Percentiles rank a stretch among this genome's conserved stretches.
Conservation (phyloP, 2,113 vertebrate species). For the Hyla sarda region DNA sequence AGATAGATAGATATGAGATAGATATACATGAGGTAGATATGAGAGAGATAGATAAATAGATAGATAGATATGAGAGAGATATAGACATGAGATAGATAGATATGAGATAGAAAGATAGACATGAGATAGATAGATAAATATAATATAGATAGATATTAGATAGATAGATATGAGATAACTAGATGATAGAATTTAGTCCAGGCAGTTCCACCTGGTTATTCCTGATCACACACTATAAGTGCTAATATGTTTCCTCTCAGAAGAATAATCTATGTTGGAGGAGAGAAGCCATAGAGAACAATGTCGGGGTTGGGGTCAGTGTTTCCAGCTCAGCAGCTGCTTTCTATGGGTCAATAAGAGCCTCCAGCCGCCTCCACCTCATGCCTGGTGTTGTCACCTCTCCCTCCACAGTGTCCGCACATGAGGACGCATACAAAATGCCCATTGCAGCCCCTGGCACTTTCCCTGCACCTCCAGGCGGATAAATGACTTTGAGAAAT, state of each 20-base stretch:
- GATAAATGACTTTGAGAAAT: constrained; percentile 95
- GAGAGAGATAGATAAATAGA: no score
- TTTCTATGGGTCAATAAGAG: constrained; percentile 75
- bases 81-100: no score
- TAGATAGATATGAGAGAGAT: no score
- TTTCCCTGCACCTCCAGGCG: constrained; percentile 79
- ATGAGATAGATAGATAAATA: no score
- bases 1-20: no score
- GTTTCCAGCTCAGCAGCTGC: background rate
- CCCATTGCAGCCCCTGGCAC: constrained; percentile 80
- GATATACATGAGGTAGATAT: no score
- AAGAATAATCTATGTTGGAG: background rate
- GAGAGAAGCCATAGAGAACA: background rate
- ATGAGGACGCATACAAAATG: constrained; percentile 86
- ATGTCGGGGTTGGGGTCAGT: background rate
- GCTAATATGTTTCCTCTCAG: background rate
- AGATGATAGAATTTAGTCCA: background rate
- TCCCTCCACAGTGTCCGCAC: constrained; percentile 70
- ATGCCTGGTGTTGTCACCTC: constrained; percentile 53
- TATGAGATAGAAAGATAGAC: no score
- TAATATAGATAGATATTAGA: no score
- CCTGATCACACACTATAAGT: background rate
- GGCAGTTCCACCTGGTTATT: background rate
- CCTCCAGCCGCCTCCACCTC: constrained; percentile 64
- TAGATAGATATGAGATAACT: background rate